A percentile compares a stretch with the other conserved stretches of the same genome.
phyloP scores from a whole-genome alignment of 2,113 vertebrate genomes.

The Benitochromis conjunctus region DNA sequence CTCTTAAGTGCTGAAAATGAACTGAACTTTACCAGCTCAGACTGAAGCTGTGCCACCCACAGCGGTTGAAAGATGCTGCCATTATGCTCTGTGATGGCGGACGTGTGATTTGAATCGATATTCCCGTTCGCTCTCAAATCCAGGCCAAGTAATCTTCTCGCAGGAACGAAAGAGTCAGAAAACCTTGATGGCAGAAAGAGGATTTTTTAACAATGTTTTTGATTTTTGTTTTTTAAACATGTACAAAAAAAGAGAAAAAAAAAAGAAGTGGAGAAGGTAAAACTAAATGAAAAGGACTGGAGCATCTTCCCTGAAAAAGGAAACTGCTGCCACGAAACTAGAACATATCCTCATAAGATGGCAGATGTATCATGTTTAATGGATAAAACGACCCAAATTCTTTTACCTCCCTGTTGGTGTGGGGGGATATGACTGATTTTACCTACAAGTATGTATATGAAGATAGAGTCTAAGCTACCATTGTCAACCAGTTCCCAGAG shows the following conservation, averaged over 20 bases:
- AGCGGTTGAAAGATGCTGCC: not conserved
- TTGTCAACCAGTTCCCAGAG: slow-evolving; percentile 35
- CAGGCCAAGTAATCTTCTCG: not conserved
- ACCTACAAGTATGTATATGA: slow-evolving; percentile 40
- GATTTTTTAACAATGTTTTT: not conserved
- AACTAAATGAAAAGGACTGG: not conserved
- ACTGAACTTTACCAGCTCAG: slow-evolving; percentile 6
- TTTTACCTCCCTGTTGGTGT: not conserved
- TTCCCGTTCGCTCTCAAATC: not conserved
- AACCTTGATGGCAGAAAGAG: not conserved
- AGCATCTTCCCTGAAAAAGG: not conserved
- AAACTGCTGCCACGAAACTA: slow-evolving; percentile 23
- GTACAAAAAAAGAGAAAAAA: not conserved
- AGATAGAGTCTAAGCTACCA: slow-evolving; percentile 36
- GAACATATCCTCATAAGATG: slow-evolving; percentile 41
- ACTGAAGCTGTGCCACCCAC: slow-evolving; percentile 7
- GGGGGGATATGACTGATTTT: not conserved
- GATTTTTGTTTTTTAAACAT: not conserved
- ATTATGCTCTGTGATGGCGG: not conserved
- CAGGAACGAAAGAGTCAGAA: not conserved
- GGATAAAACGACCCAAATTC: slow-evolving; percentile 62
- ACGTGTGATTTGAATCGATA: not conserved
- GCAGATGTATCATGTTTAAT: slow-evolving; percentile 61
- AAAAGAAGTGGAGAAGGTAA: not conserved
- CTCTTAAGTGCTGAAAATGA: slow-evolving; percentile 11